phyloP scores from a whole-genome alignment of 2,797 vertebrate genomes.

The Semaprochilodus insignis region DNA sequence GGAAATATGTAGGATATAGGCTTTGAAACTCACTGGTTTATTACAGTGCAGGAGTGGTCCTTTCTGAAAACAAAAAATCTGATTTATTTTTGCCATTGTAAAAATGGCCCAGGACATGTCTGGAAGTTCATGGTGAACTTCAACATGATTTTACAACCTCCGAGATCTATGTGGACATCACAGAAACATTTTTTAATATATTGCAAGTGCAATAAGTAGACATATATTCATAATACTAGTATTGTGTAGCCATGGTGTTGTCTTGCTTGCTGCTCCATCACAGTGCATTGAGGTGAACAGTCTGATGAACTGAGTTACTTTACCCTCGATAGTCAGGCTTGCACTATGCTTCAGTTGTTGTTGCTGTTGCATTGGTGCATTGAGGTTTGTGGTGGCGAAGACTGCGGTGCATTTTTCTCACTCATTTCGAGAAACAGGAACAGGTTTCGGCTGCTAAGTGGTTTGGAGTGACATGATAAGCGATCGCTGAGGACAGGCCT shows the following conservation, averaged over 20 bases:
- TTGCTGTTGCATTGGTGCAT: slow-evolving; percentile 52
- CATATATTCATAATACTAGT: background rate
- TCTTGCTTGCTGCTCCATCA: background rate
- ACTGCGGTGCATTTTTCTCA: slow-evolving; percentile 32
- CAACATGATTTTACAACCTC: no score
- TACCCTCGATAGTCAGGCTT: background rate
- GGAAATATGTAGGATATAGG: background rate
- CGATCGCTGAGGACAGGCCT: slow-evolving; percentile 27
- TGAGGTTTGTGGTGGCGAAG: slow-evolving; percentile 42
- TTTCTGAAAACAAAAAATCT: background rate
- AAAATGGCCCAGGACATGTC: background rate
- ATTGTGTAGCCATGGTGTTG: background rate
- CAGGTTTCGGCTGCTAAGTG: slow-evolving; percentile 35
- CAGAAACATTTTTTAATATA: no score
- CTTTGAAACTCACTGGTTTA: background rate
- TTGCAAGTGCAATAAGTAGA: background rate
- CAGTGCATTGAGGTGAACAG: slow-evolving; percentile 30
- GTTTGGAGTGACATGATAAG: slow-evolving; percentile 47
- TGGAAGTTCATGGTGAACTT: no score
- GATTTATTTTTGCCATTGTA: background rate
- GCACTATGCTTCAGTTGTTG: slow-evolving; percentile 34
- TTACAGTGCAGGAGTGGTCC: background rate
- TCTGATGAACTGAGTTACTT: background rate
- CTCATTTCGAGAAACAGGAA: slow-evolving; percentile 58
- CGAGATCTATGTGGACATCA: no score